These are phyloP conservation scores for Agrotis exclamationis DNA, from an alignment of 2,888 invertebrate genomes.

Conservation along the genomic window DNA sequence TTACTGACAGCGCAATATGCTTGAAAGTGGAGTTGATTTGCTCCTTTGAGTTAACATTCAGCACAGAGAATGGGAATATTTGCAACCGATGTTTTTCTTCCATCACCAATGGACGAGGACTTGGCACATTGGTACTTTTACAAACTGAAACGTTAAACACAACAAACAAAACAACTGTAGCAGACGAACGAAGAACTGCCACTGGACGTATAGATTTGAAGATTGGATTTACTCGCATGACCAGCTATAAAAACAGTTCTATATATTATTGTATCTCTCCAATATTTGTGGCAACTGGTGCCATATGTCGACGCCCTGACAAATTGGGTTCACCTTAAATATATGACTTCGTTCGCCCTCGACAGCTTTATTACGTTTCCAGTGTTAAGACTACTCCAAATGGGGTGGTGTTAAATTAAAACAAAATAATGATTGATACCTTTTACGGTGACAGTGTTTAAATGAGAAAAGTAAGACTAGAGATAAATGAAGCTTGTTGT, in stretches of 20 bases:
- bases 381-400: constrained; percentile 60
- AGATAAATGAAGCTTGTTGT: constrained; percentile 43
- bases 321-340: constrained; percentile 72
- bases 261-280: constrained; percentile 65
- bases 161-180: neutral
- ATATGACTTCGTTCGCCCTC: constrained; percentile 70
- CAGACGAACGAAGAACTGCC: neutral
- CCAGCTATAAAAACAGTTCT: constrained; percentile 48
- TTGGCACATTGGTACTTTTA: neutral
- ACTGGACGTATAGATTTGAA: constrained; percentile 27
- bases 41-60: constrained; percentile 22
- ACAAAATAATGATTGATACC: constrained; percentile 63
- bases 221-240: constrained; percentile 43
- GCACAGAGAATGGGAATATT: constrained; percentile 22
- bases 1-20: constrained; percentile 22
- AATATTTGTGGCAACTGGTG: constrained; percentile 72
- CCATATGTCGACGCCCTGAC: constrained; percentile 76
- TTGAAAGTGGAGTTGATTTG: constrained; percentile 24
- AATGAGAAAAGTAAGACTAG: constrained; percentile 57
- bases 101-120: constrained; percentile 1
- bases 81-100: constrained; percentile 27
- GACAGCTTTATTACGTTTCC: constrained; percentile 77
- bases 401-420: constrained; percentile 64
- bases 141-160: neutral
- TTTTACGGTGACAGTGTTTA: constrained; percentile 51